Evolutionary conservation across 2,113 vertebrate genomes (phyloP), one percentile per base, ranked within the genome.

Genomic region (Podarcis raffonei): DNA sequence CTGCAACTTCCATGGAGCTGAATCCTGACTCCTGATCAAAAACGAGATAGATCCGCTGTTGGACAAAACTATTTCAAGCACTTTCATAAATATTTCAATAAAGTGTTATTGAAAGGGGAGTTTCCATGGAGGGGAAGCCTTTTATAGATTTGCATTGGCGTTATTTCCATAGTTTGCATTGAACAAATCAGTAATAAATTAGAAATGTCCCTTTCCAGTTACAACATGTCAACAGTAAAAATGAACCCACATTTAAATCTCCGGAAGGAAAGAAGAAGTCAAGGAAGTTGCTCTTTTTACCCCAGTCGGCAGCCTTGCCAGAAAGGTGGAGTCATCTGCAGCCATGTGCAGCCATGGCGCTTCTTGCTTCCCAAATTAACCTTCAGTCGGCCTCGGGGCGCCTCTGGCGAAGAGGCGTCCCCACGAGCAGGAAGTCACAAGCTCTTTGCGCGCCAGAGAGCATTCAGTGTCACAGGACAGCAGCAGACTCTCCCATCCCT

Each of bases 221-320:
- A 4, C 32, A 69, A 6, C 8, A 68, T 30, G 6, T 53, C 42
- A 32, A 72, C 62, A 68, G 9, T 15, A 53, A 75, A 32, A 12
- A 5, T 16, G 1, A 23, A 48, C 48, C 57, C n/a, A 5, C 32
- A 13, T 57, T 81, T 37, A 71, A 66, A 53, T 42, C 48, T 35
- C 42, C 16, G 7, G 23, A 30, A 59, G 69, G 32, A 27, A 25
- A 59, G 69, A n/a, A 75, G 32, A n/a, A 22, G 20, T 48, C 32
- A 23, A 77, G 37, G 23, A 77, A 32, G 3, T 13, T 13, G 25
- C 57, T 48, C 69, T 12, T 22, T 53, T 53, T 27, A 2, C 59
- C 16, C 5, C 1, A 18, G 32, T 22, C 0, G 3, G 20, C 48
- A 22, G 1, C n/a, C 5, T n/a, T 48, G 9, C 27, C 16, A 15